Evolutionary conservation across 2,888 invertebrate genomes (phyloP).

Genomic region (Serripes groenlandicus): DNA sequence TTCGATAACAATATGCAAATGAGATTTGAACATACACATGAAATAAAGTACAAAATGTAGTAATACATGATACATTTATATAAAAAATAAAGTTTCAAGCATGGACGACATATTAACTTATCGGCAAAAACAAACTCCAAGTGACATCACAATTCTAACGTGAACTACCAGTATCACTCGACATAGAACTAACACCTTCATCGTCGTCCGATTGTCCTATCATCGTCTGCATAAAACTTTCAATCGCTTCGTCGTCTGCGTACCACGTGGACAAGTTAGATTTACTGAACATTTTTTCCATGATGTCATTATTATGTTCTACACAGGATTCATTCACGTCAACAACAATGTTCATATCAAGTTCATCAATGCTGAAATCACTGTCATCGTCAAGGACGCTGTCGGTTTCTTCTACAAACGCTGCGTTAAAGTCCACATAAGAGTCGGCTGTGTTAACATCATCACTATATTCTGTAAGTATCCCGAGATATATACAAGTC

Average conservation of each 20-base stretch:
- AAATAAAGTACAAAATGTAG: too few species aligned
- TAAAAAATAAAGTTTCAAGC: too few species aligned
- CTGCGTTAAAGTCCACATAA: not conserved
- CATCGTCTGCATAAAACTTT: constrained; percentile 14
- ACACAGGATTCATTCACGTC: not conserved
- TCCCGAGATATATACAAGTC: not conserved
- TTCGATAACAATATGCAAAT: too few species aligned
- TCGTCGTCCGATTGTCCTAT: constrained; percentile 3
- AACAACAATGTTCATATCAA: constrained; percentile 5
- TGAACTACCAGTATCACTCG: not conserved
- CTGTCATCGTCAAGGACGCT: not conserved
- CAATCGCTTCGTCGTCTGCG: not conserved
- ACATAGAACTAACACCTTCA: constrained; percentile 13
- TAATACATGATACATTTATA: too few species aligned
- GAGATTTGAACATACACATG: too few species aligned
- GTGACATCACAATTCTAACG: not conserved
- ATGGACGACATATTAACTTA: too few species aligned
- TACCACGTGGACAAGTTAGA: not conserved
- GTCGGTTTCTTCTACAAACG: constrained; percentile 1
- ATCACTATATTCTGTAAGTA: not conserved
- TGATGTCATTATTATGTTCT: not conserved
- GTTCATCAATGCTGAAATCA: constrained; percentile 13
- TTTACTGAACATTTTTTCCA: constrained; percentile 7
- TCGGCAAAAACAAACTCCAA: not conserved
- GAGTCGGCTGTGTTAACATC: not conserved